Evolutionary conservation across 2,797 vertebrate species (phyloP).

Genomic region (Neosalanx taihuensis): DNA sequence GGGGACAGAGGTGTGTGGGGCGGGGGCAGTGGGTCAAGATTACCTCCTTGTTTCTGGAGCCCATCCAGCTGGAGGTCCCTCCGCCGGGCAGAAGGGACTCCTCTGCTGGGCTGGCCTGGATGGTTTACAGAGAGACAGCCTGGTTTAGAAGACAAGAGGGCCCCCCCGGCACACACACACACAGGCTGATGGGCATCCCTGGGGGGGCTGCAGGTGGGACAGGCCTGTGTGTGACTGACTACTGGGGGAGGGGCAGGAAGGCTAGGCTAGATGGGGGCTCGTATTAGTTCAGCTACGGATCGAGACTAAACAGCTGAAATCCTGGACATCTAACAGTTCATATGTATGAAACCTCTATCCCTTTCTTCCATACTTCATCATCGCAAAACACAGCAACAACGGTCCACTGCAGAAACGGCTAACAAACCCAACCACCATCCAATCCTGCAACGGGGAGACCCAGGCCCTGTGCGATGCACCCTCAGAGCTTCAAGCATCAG

Average conservation of each 20-base stretch:
- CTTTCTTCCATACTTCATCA: neutral
- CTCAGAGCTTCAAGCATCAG: neutral
- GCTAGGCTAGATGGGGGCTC: neutral
- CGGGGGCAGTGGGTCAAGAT: constrained; percentile 57
- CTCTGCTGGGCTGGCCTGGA: constrained; percentile 71
- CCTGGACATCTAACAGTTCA: neutral
- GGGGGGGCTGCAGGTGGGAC: neutral
- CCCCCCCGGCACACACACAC: constrained; percentile 23
- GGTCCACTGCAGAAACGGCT: neutral
- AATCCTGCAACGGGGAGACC: neutral
- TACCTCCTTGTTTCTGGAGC: constrained; percentile 72
- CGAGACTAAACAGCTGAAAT: neutral
- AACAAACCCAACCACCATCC: neutral
- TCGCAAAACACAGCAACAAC: too few species aligned
- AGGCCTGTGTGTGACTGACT: constrained; percentile 1
- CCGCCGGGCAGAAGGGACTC: constrained; percentile 70
- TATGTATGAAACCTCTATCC: too few species aligned
- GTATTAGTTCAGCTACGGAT: too few species aligned
- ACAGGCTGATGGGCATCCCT: neutral
- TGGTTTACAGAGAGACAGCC: constrained; percentile 70
- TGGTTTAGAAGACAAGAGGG: constrained; percentile 66
- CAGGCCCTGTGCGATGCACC: neutral
- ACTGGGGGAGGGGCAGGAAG: neutral
- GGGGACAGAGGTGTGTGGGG: constrained; percentile 48
- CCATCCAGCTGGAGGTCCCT: constrained; percentile 72